These are phyloP conservation scores for Drosophila virilis DNA, from an alignment of 1,140 invertebrate genomes.

Conservation along the genomic window DNA sequence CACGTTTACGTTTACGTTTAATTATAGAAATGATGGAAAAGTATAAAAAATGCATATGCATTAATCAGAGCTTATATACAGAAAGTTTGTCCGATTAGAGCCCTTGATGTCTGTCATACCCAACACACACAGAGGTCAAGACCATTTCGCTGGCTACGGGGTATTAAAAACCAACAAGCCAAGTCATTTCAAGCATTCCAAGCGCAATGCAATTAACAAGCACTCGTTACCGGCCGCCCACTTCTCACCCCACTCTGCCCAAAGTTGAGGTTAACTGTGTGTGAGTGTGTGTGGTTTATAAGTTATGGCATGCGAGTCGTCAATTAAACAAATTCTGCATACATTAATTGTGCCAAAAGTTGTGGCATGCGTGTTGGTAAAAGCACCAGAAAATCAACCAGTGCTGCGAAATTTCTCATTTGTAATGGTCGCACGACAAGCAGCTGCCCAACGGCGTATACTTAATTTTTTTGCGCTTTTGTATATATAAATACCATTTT, in stretches of 20 bases:
- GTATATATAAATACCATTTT: not conserved
- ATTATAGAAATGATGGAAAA: too few species aligned
- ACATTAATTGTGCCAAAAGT: conserved; percentile 75
- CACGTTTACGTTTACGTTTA: too few species aligned
- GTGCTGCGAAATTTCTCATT: conserved; percentile 43
- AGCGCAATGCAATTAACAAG: conserved; percentile 51
- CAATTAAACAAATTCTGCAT: conserved; percentile 80
- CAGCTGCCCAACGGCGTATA: conserved; percentile 42
- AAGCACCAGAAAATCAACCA: conserved; percentile 27
- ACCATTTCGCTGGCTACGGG: not conserved
- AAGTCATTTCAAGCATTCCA: conserved; percentile 4
- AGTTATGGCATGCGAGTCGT: conserved; percentile 71
- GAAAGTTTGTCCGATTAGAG: too few species aligned
- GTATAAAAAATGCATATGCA: too few species aligned
- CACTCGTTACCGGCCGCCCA: conserved; percentile 14
- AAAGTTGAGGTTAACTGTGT: not conserved
- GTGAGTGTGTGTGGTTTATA: conserved; percentile 11
- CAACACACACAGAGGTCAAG: too few species aligned
- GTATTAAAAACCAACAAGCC: conserved; percentile 18
- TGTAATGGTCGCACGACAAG: conserved; percentile 38
- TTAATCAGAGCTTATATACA: too few species aligned
- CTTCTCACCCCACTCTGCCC: not conserved
- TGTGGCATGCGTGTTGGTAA: conserved; percentile 49
- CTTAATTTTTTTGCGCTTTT: conserved; percentile 49
- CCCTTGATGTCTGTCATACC: too few species aligned